Conservation (phyloP, 2,888 invertebrate genomes). For the Prosapia bicincta region DNA sequence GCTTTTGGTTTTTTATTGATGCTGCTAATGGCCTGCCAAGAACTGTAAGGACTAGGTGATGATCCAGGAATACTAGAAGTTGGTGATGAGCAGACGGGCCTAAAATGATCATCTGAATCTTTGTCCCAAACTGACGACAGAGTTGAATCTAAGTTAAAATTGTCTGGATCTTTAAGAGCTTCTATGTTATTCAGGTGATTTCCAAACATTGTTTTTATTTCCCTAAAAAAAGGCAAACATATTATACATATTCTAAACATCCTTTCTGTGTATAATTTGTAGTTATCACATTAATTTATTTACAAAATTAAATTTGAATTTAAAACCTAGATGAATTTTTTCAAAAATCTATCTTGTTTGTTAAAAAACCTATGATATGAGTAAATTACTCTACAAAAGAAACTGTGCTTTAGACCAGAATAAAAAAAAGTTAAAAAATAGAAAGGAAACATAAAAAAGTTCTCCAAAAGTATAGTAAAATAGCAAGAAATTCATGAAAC, state of each 20-base stretch:
- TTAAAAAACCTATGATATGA: too few relatives aligned
- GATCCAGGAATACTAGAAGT: slow-evolving; percentile 21
- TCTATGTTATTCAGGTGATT: background rate
- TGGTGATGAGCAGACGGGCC: slow-evolving; percentile 12
- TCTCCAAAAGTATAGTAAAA: too few relatives aligned
- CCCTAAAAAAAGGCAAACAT: background rate
- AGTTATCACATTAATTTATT: too few relatives aligned
- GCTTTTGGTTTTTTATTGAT: slow-evolving; percentile 7
- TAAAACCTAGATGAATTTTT: too few relatives aligned
- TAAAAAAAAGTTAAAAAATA: too few relatives aligned
- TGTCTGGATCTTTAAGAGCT: background rate
- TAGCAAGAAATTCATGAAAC: too few relatives aligned
- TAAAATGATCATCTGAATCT: background rate
- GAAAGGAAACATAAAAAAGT: too few relatives aligned
- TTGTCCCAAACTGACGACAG: slow-evolving; percentile 2
- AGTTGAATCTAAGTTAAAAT: background rate
- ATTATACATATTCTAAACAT: too few relatives aligned
- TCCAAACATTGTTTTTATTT: background rate
- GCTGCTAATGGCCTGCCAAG: slow-evolving; percentile 19
- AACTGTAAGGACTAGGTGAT: slow-evolving; percentile 20
- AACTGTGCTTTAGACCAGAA: too few relatives aligned
- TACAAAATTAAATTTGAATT: background rate
- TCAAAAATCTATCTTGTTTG: too few relatives aligned
- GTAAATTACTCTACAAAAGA: too few relatives aligned
- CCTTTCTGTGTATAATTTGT: too few relatives aligned